Base-by-base conservation (phyloP, 2,888 invertebrate genomes). In the Hirtodrosophila cameraria region DNA sequence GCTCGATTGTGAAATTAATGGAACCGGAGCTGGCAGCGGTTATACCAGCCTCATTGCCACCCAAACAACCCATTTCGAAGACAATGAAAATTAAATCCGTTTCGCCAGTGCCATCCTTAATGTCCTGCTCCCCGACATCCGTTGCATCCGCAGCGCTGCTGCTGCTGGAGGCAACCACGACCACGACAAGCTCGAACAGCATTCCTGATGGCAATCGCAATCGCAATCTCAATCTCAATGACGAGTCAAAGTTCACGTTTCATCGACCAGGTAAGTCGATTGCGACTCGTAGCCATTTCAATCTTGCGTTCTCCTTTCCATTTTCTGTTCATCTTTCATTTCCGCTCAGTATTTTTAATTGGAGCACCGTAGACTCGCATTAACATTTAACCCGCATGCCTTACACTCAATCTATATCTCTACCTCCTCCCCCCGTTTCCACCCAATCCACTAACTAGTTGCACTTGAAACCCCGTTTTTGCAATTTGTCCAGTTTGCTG, bases 191-290 rank as follows among this genome's bases (percentile, higher is more conserved):
- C 73, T 81, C 78, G 71, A 82, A 70, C 73, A 84, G 83, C 68
- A 41, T 28, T 30, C 60, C 61, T 11, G 73, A 76, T 64, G 86
- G 75, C 58, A 70, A 73, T 69, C 70, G 42, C 89, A 90, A n/a
- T 79, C 88, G 88, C 57, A 88, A 88, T 86, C 87, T 86, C 58
- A 70, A 73, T 69, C 70, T 38, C 89, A 90, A 88, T 63, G 87
- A 88, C 64, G 88, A 89, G 60, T 75, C 76, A 69, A 87, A 84
- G 78, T 83, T 76, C 77, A 76, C 48, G 59, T 70, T 69, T 49
- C n/a, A n/a, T n/a, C 71, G 45, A 58, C 27, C 87, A 89, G 81
- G 88, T 82, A 74, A 89, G 87, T 75, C 61, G 18, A 59, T 65
- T 57, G 30, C 48, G 53, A 50, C 49, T 42, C 59, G 11, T 36